Evolutionary conservation across 2,797 vertebrate genomes (phyloP).

Genomic region (Mustela erminea): DNA sequence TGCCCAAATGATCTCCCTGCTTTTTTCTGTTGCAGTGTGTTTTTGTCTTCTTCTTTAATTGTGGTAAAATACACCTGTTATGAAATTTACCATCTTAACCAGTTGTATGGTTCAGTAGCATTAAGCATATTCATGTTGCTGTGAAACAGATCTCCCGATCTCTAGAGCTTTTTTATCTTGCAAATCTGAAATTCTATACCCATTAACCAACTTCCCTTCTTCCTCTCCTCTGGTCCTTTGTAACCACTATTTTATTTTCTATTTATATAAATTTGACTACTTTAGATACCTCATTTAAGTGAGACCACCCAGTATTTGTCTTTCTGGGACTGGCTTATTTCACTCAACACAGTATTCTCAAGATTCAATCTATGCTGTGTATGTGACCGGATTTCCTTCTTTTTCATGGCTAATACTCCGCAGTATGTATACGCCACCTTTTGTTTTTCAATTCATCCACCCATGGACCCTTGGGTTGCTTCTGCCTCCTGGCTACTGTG

Average conservation of each 20-base stretch:
- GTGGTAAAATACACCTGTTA: neutral
- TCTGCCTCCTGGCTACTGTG: neutral
- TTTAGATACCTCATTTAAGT: neutral
- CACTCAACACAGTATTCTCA: neutral
- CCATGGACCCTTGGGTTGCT: neutral
- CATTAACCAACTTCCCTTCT: neutral
- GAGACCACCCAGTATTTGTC: neutral
- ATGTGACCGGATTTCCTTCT: neutral
- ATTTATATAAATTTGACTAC: neutral
- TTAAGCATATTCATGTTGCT: neutral
- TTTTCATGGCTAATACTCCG: neutral
- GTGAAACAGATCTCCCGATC: neutral
- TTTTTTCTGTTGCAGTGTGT: neutral
- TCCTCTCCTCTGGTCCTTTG: neutral
- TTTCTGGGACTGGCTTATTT: neutral
- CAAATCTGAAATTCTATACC: neutral
- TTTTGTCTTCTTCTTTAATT: neutral
- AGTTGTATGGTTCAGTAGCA: neutral
- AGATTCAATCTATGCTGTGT: neutral
- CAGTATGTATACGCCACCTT: neutral
- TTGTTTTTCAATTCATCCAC: neutral
- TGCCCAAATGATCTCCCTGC: neutral
- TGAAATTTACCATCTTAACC: neutral
- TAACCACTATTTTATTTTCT: neutral
- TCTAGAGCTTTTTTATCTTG: neutral